A percentile compares a stretch with the other conserved stretches of the same genome.
phyloP scores from a whole-genome alignment of 2,888 invertebrate species.

The Polydrusus tereticollis region DNA sequence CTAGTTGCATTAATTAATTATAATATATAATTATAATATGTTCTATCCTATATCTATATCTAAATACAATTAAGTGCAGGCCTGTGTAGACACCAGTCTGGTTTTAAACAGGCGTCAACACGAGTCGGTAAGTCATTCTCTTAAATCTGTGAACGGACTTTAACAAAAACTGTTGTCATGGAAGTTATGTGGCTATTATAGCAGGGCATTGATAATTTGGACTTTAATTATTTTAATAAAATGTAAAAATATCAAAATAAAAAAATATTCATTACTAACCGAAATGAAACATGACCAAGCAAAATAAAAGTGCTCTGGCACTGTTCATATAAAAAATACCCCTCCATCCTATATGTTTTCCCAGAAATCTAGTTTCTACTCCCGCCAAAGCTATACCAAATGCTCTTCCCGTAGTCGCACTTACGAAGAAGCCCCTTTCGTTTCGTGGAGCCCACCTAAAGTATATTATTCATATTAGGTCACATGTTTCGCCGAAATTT shows the following conservation, averaged over 20 bases:
- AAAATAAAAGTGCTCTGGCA: neutral
- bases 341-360: slow-evolving; percentile 3
- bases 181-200: too few relatives aligned
- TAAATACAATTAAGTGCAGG: too few relatives aligned
- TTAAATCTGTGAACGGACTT: too few relatives aligned
- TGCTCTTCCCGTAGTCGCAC: neutral
- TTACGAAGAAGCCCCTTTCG: slow-evolving; percentile 26
- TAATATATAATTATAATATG: too few relatives aligned
- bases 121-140: too few relatives aligned
- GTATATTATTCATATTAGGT: neutral
- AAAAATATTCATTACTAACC: slow-evolving; percentile 6
- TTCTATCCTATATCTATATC: too few relatives aligned
- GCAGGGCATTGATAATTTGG: too few relatives aligned
- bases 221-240: neutral
- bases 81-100: too few relatives aligned
- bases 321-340: neutral
- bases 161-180: too few relatives aligned
- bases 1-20: too few relatives aligned
- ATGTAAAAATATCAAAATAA: neutral
- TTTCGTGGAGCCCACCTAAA: slow-evolving; percentile 32
- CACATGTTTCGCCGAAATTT: too few relatives aligned
- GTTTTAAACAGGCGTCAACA: too few relatives aligned
- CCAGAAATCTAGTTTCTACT: neutral
- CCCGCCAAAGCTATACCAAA: neutral
- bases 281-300: neutral